phyloP scores from a whole-genome alignment of 2,888 invertebrate genomes.

The Imbricaverruca yamaguchii region DNA sequence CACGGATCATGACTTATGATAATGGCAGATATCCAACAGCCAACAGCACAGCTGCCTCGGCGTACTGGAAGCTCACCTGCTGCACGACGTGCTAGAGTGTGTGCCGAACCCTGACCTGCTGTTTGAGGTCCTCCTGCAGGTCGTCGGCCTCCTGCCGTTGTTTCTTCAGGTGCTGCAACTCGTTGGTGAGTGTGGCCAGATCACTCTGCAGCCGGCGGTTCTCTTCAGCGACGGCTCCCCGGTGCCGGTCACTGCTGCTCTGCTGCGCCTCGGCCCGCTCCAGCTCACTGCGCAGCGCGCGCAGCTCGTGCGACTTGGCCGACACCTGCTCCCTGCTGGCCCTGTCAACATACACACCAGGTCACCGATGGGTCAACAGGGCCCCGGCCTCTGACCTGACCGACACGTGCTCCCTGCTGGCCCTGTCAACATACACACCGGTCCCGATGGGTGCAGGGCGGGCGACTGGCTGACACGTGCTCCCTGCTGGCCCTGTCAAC shows the following conservation, averaged over 20 bases:
- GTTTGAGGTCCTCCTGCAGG: neutral
- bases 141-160: neutral
- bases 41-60: no score
- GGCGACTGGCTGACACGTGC: neutral
- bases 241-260: slow-evolving; percentile 6
- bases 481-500: neutral
- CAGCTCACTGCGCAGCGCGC: neutral
- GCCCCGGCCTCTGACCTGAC: no score
- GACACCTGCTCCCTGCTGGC: neutral
- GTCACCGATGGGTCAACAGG: no score
- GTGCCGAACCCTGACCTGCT: neutral
- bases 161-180: slow-evolving; percentile 12
- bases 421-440: no score
- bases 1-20: no score
- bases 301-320: neutral
- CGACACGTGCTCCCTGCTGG: no score
- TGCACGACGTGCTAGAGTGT: no score
- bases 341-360: neutral
- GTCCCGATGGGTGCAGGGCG: neutral
- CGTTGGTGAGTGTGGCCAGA: neutral
- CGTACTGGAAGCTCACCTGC: no score
- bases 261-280: slow-evolving; percentile 7
- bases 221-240: slow-evolving; percentile 1
- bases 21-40: no score
- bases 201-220: slow-evolving; percentile 7